Evolutionary conservation across 2,888 invertebrate species (phyloP).

Genomic region (Ormyrus labotus): DNA sequence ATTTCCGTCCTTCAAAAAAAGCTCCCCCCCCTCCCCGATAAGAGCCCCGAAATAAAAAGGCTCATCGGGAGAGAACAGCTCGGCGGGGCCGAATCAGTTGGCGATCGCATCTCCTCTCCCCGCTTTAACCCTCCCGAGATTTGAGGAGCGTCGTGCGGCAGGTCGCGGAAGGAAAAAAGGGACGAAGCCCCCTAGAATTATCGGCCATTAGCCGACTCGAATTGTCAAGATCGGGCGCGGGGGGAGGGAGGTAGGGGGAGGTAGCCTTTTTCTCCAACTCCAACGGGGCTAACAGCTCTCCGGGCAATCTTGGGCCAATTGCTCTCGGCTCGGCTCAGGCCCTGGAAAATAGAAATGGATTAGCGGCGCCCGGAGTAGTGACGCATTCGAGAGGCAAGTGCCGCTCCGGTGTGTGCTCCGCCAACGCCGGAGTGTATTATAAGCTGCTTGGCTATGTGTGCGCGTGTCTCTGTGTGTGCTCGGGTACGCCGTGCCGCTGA

Average conservation of each 20-base stretch:
- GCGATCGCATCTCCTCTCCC: conserved; percentile 46
- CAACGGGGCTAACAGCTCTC: conserved; percentile 36
- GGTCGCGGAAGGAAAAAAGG: no score
- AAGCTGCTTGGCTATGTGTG: no score
- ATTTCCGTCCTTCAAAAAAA: not conserved
- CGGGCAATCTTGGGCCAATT: conserved; percentile 46
- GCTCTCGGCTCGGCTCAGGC: conserved; percentile 5
- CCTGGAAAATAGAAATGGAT: conserved; percentile 58
- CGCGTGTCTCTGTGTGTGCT: no score
- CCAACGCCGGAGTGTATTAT: no score
- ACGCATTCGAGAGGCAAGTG: conserved; percentile 35
- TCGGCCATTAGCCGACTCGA: conserved; percentile 63
- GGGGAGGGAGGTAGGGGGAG: not conserved
- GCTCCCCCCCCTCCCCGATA: conserved; percentile 23
- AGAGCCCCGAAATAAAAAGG: conserved; percentile 9
- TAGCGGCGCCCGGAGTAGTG: conserved; percentile 40
- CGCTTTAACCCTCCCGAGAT: no score
- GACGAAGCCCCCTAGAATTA: conserved; percentile 57
- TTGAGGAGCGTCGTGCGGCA: no score
- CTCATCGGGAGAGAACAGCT: not conserved
- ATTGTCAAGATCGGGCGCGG: conserved; percentile 57
- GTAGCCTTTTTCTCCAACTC: not conserved
- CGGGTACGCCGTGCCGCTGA: not conserved
- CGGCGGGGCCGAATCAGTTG: conserved; percentile 41
- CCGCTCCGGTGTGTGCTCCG: no score